Base-by-base conservation (phyloP, 2,113 vertebrate genomes). In the Pyrgilauda ruficollis region DNA sequence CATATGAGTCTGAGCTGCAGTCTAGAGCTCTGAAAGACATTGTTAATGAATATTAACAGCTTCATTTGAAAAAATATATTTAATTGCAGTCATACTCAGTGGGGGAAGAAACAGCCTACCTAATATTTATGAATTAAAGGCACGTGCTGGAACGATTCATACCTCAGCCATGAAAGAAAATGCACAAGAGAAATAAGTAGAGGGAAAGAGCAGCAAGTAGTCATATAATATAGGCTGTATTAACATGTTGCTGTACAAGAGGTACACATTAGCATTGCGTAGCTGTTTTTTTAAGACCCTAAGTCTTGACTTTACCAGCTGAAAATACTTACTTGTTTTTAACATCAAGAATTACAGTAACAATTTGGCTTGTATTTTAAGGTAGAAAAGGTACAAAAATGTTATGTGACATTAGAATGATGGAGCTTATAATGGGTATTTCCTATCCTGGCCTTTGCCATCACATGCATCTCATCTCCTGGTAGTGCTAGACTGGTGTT, bases 91-190 rank as follows among this genome's bases (percentile, higher is more conserved):
- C 37, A 66, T 67, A 78, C 52, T 86, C 41, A 37, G 37, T 56
- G 55, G 13, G 17, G 44, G 10, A 94, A 88, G 44, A 79, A 93
- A 67, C 13, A 68, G 28, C 14, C 46, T 87, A 67, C 75, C 22
- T 87, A 94, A 75, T 79, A 73, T 63, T 94, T 78, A 83, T 66
- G 61, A 94, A 81, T 83, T 94, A 73, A 69, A 76, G 49, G 20
- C 37, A 19, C 2, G 1, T 76, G 78, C 80, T 73, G 43, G 46
- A 79, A 75, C 13, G 3, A 75, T 68, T 94, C 33, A 69, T 74
- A 72, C 66, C 27, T 62, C 59, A 80, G 37, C 55, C 55, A 74
- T 85, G 74, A 90, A 80, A 83, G 72, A 85, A 85, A 61, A 63
- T 2, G 13, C 46, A 43, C 20, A 47, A 31, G 27, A 75, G 49